A percentile compares a stretch with the other conserved stretches of the same genome.
phyloP scores from a whole-genome alignment of 2,113 vertebrate genomes.

The Spea bombifrons region DNA sequence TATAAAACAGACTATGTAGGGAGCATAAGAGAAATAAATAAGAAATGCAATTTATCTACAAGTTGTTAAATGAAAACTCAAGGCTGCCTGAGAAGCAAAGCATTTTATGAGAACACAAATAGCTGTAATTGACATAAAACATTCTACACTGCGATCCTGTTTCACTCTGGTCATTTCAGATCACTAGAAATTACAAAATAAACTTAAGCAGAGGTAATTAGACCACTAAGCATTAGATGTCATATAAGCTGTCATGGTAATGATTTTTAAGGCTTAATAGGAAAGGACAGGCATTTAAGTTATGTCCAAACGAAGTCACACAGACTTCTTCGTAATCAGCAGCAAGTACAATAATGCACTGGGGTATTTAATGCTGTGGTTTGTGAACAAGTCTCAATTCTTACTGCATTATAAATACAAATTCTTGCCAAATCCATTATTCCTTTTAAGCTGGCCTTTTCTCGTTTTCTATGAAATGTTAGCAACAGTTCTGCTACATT shows the following conservation, averaged over 20 bases:
- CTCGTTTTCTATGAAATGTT: neutral
- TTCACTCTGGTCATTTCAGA: neutral
- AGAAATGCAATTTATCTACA: slow-evolving; percentile 13
- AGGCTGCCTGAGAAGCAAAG: neutral
- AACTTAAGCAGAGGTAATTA: neutral
- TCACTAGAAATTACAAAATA: slow-evolving; percentile 2
- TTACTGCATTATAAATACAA: neutral
- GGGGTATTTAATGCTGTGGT: neutral
- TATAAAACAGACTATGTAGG: slow-evolving; percentile 4
- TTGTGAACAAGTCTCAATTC: neutral
- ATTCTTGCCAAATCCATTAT: neutral
- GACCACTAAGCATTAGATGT: neutral
- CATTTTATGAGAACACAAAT: neutral
- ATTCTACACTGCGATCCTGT: neutral
- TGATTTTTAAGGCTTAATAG: neutral
- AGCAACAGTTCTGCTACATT: neutral
- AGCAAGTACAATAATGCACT: neutral
- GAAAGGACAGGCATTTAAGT: neutral
- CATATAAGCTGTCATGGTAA: slow-evolving; percentile 8
- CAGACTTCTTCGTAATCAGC: too few species aligned
- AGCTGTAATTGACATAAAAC: neutral
- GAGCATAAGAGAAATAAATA: slow-evolving; percentile 17
- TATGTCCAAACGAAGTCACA: neutral
- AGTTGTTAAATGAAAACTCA: neutral
- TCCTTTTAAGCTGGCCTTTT: neutral